Evolutionary conservation across 2,113 vertebrate genomes (phyloP), one percentile per base, ranked within the genome.

Genomic region (Guaruba guarouba): DNA sequence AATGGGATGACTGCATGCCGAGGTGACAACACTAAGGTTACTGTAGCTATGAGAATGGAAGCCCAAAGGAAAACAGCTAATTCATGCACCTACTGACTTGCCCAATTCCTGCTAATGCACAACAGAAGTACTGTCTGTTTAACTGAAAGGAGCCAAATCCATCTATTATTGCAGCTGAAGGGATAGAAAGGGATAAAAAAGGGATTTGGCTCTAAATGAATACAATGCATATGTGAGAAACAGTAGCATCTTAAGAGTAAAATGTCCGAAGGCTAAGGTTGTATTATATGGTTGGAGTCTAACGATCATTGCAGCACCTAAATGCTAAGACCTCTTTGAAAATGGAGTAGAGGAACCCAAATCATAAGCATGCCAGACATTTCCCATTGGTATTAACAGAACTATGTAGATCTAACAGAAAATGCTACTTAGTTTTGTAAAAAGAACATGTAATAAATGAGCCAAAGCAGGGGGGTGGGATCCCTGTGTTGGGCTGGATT

Each of bases 61-160:
- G 91, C 86, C 91, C 93, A 91, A 79, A 96, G 95, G 96, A 95
- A 97, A 97, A 96, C 78, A 97, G 81, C 66, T 95, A 91, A 96
- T 93, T 93, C 82, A 88, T 89, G 94, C 52, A 90, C 87, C 93
- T 87, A 95, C 69, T 95, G 86, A 90, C 95, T 97, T 97, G 97
- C 90, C 94, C 92, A 59, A 52, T 95, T 91, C 95, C 95, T 95
- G 94, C 92, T 98, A 97, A 96, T 95, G 93, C 92, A 96, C 96
- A 97, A 92, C 84, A 96, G 94, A 86, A 97, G 86, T 78, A 94
- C 95, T 91, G 92, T 93, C 68, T 91, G 76, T 82, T 96, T 90
- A 94, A 92, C 44, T 71, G 87, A n/a, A 94, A 82, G 71, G 85
- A 95, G 92, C 91, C 89, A 96, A 94, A 68, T 95, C 86, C 77